phyloP scores from a whole-genome alignment of 2,797 vertebrate genomes.

The Pangasius mekongensis region DNA sequence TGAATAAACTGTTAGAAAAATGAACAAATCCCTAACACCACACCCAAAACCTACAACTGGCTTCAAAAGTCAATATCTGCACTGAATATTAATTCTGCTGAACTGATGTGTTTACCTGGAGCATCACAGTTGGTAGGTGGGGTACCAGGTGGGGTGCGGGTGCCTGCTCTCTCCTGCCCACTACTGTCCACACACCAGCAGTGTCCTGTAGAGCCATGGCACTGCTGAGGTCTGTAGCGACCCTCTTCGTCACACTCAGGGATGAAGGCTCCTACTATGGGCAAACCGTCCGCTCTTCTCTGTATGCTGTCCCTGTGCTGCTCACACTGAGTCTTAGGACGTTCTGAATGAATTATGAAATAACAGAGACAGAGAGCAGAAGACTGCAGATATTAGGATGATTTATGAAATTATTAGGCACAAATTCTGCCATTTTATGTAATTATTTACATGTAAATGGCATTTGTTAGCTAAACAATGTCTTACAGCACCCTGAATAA shows the following conservation, averaged over 20 bases:
- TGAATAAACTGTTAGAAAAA: too few relatives aligned
- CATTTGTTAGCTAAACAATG: too few relatives aligned
- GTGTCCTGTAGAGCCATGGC: slow-evolving; percentile 73
- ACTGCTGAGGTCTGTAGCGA: slow-evolving; percentile 75
- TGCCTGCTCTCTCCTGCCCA: slow-evolving; percentile 73
- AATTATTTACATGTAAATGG: too few relatives aligned
- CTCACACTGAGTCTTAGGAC: slow-evolving; percentile 70
- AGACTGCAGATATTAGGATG: not conserved
- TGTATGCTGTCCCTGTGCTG: slow-evolving; percentile 64
- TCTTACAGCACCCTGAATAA: too few relatives aligned
- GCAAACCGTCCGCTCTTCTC: not conserved
- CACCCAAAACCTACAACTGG: too few relatives aligned
- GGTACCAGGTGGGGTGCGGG: slow-evolving; percentile 63
- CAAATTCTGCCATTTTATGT: too few relatives aligned
- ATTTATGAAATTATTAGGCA: too few relatives aligned
- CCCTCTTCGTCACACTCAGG: slow-evolving; percentile 68
- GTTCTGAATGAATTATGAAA: slow-evolving; percentile 29
- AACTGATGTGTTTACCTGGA: slow-evolving; percentile 67
- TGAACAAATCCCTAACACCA: too few relatives aligned
- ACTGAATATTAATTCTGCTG: too few relatives aligned
- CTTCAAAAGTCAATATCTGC: too few relatives aligned
- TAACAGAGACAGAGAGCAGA: not conserved
- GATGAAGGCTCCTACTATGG: slow-evolving; percentile 49
- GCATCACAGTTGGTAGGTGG: slow-evolving; percentile 60
- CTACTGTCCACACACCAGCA: slow-evolving; percentile 79